Percentiles rank a stretch among this genome's conserved stretches.
Conservation (phyloP, 1,140 invertebrate genomes). For the Temnothorax curvispinosus region DNA sequence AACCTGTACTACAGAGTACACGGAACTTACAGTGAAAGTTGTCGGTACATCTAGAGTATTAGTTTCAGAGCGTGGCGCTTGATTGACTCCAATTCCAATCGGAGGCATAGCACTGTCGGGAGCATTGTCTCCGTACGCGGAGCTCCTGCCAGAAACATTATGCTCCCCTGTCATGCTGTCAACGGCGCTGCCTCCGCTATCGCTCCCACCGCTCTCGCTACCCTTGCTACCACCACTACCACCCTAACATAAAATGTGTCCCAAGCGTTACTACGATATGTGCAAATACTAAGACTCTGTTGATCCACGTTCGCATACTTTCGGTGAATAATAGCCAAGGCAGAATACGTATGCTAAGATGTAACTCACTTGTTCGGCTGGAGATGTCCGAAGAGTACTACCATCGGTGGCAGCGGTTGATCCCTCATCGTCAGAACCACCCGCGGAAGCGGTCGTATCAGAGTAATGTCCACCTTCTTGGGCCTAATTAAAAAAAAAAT, state of each 20-base stretch:
- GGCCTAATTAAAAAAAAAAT: slow-evolving; percentile 62
- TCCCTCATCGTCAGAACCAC: slow-evolving; percentile 97
- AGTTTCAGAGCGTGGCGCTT: slow-evolving; percentile 85
- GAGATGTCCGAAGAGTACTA: slow-evolving; percentile 95
- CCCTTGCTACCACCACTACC: slow-evolving; percentile 90
- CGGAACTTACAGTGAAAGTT: slow-evolving; percentile 82
- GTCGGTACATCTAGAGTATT: slow-evolving; percentile 86
- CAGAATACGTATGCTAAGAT: slow-evolving; percentile 2
- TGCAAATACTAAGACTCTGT: slow-evolving; percentile 47
- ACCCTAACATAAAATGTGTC: slow-evolving; percentile 81
- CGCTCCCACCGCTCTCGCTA: slow-evolving; percentile 94
- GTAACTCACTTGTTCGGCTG: slow-evolving; percentile 90
- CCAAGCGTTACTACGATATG: slow-evolving; percentile 67
- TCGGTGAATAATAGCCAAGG: slow-evolving; percentile 21
- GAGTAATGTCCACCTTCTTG: slow-evolving; percentile 89
- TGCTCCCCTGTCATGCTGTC: slow-evolving; percentile 96
- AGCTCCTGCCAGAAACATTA: slow-evolving; percentile 93
- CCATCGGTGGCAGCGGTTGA: slow-evolving; percentile 97
- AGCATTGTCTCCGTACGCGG: slow-evolving; percentile 92
- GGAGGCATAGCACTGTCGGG: slow-evolving; percentile 86
- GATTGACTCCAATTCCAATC: slow-evolving; percentile 78
- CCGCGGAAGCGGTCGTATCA: slow-evolving; percentile 93
- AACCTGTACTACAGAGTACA: slow-evolving; percentile 34
- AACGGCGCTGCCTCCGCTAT: slow-evolving; percentile 95
- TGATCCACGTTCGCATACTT: slow-evolving; percentile 43